phyloP scores from a whole-genome alignment of 2,888 invertebrate genomes.

The Cataglyphis albicans region DNA sequence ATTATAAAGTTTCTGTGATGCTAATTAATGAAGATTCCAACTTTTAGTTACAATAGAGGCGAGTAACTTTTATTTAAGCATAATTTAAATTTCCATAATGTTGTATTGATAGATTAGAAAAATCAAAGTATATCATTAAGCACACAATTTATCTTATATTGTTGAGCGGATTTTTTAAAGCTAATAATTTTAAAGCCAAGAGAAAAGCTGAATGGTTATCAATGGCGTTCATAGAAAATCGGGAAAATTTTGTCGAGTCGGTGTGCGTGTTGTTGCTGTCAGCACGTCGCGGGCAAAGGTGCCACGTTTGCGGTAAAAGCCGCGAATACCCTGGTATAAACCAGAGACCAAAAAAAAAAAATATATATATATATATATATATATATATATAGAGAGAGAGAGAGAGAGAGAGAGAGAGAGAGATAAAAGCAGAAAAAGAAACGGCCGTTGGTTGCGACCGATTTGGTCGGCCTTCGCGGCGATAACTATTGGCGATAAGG shows the following conservation, averaged over 20 bases:
- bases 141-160: neutral
- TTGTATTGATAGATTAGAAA: conserved; percentile 14
- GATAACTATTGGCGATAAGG: conserved; percentile 72
- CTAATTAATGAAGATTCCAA: conserved; percentile 41
- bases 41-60: conserved; percentile 25
- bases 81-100: conserved; percentile 38
- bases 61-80: conserved; percentile 38
- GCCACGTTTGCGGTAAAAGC: conserved; percentile 58
- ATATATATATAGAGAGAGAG: conserved; percentile 23
- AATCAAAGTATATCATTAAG: conserved; percentile 19
- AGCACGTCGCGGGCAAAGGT: conserved; percentile 61
- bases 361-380: conserved; percentile 42
- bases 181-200: conserved; percentile 3
- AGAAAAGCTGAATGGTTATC: conserved; percentile 17
- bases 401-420: conserved; percentile 11
- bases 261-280: conserved; percentile 59
- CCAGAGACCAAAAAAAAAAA: conserved; percentile 27
- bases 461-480: conserved; percentile 64
- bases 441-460: conserved; percentile 55
- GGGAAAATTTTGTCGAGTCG: conserved; percentile 54
- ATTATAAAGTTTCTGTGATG: conserved; percentile 37
- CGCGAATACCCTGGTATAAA: conserved; percentile 64
- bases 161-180: neutral
- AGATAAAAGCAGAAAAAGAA: conserved; percentile 59
- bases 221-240: neutral